phyloP scores from a whole-genome alignment of 1,140 invertebrate species.

The Callitettix versicolor region DNA sequence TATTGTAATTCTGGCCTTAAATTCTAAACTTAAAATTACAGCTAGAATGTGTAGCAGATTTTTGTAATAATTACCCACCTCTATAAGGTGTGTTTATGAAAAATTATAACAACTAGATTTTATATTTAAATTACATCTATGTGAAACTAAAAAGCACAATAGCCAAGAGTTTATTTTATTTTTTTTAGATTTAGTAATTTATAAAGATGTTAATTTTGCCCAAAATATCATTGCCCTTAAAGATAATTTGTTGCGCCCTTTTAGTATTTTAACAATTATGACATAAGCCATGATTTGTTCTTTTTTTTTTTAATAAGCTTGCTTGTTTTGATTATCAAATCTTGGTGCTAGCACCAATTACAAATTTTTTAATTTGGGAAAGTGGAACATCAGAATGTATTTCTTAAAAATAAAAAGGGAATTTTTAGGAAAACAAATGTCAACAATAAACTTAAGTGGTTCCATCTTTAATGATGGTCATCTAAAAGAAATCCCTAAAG shows the following conservation, averaged over 20 bases:
- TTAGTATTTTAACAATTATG: neutral
- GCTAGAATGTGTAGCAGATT: neutral
- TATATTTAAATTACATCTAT: conserved; percentile 6
- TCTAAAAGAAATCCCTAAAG: conserved; percentile 23
- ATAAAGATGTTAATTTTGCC: conserved; percentile 4
- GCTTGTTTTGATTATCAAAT: no score
- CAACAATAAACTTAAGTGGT: neutral
- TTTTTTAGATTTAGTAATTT: neutral
- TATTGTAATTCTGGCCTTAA: conserved; percentile 1
- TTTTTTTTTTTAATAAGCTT: no score
- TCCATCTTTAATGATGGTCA: no score
- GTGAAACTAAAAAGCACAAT: conserved; percentile 1
- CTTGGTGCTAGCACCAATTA: no score
- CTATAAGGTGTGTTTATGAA: neutral
- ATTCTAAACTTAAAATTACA: conserved; percentile 13
- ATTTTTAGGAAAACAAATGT: neutral
- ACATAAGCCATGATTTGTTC: neutral
- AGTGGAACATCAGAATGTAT: neutral
- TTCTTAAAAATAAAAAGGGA: neutral
- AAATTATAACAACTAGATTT: conserved; percentile 1
- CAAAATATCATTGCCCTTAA: neutral
- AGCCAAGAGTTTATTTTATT: no score
- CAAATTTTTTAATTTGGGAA: neutral
- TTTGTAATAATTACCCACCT: neutral
- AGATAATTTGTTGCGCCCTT: neutral